Percentiles rank a stretch among this genome's conserved stretches.
Conservation (phyloP, 2,797 vertebrate species). For the Pangasius mekongensis region DNA sequence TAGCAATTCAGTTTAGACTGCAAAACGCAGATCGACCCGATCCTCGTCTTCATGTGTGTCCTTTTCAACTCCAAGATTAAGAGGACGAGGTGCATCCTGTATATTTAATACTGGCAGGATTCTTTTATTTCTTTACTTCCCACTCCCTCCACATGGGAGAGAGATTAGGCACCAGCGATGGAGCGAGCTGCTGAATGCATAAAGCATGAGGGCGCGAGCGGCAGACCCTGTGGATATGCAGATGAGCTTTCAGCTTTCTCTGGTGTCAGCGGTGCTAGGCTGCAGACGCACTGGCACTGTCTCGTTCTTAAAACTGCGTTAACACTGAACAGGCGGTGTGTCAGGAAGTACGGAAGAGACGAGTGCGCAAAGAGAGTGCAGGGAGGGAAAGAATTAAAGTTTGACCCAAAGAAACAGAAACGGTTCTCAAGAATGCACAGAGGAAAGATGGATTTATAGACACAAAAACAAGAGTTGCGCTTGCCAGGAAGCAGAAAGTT, state of each 20-base stretch:
- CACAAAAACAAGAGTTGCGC: background rate
- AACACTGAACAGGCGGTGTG: conserved; percentile 13
- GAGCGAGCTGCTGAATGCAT: conserved; percentile 99
- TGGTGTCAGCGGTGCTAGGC: conserved; percentile 94
- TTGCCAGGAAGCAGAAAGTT: conserved; percentile 35
- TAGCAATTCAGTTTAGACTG: conserved; percentile 70
- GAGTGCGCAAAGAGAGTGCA: conserved; percentile 31
- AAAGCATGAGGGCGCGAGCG: conserved; percentile 90
- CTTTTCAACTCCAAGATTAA: conserved; percentile 30
- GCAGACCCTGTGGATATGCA: conserved; percentile 97
- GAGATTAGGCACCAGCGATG: conserved; percentile 98
- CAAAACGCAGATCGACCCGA: conserved; percentile 1
- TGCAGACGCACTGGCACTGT: conserved; percentile 77
- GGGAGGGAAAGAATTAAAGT: background rate
- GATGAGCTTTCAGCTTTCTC: conserved; percentile 93
- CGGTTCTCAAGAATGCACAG: conserved; percentile 12
- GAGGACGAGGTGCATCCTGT: conserved; percentile 51
- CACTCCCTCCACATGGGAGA: conserved; percentile 88
- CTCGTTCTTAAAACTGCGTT: conserved; percentile 33
- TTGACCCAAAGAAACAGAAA: conserved; percentile 24
- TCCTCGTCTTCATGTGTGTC: conserved; percentile 4
- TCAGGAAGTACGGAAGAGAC: conserved; percentile 22
- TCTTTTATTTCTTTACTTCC: conserved; percentile 61
- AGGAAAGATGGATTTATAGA: conserved; percentile 8
- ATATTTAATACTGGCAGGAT: conserved; percentile 43